Percentiles rank a stretch among this genome's conserved stretches.
phyloP scores from a whole-genome alignment of 2,113 vertebrate genomes.

The Takifugu bimaculatus region DNA sequence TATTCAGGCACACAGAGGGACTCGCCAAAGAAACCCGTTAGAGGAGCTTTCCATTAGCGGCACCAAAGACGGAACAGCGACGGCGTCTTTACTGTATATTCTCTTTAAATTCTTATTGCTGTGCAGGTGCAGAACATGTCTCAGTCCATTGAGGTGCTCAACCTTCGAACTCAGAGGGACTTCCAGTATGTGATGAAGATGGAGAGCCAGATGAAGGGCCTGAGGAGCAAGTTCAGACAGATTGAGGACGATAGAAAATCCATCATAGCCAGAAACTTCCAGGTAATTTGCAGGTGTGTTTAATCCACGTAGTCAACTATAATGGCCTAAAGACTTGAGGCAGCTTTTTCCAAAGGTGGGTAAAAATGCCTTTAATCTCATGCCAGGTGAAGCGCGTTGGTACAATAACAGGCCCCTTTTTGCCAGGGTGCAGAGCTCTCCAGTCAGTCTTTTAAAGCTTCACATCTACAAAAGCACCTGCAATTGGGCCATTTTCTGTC shows the following conservation, averaged over 20 bases:
- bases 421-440: no score
- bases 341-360: background rate
- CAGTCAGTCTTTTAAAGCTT: no score
- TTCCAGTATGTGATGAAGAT: constrained; percentile 99
- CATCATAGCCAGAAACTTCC: constrained; percentile 92
- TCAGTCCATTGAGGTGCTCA: constrained; percentile 97
- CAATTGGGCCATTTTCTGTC: no score
- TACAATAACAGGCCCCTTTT: no score
- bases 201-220: constrained; percentile 97
- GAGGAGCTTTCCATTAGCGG: constrained; percentile 34
- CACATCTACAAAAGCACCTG: no score
- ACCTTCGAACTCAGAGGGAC: constrained; percentile 95
- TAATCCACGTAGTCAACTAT: background rate
- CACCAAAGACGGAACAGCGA: background rate
- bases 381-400: no score
- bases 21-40: constrained; percentile 22
- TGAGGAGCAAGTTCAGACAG: constrained; percentile 94
- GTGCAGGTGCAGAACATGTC: constrained; percentile 98
- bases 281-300: constrained; percentile 72
- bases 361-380: no score
- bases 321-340: background rate
- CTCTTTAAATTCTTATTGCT: constrained; percentile 11
- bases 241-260: constrained; percentile 97
- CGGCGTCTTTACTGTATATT: constrained; percentile 5
- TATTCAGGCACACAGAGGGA: constrained; percentile 7